phyloP scores from a whole-genome alignment of 2,797 vertebrate genomes.

The Danio choprae region DNA sequence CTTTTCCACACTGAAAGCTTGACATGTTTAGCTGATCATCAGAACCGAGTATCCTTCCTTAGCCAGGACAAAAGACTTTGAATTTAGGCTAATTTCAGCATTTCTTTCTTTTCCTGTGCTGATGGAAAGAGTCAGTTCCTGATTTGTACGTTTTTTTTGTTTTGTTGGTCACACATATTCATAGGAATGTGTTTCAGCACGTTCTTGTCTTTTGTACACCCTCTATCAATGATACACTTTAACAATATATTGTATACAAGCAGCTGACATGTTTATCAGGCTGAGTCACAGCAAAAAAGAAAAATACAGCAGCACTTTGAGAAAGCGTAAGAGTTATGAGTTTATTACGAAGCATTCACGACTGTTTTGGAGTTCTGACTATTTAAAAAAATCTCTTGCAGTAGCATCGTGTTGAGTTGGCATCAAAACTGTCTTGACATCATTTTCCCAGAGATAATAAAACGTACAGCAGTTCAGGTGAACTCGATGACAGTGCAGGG shows the following conservation, averaged over 20 bases:
- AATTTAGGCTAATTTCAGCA: constrained; percentile 37
- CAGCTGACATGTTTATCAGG: constrained; percentile 8
- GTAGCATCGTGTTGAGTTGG: background rate
- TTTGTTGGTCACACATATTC: background rate
- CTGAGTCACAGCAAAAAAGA: constrained; percentile 2
- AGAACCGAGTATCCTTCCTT: constrained; percentile 56
- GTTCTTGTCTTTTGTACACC: background rate
- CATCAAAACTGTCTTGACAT: constrained; percentile 29
- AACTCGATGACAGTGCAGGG: background rate
- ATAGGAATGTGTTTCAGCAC: background rate
- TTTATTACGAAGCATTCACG: background rate
- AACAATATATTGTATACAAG: constrained; percentile 7
- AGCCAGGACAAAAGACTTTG: constrained; percentile 40
- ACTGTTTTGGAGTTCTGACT: background rate
- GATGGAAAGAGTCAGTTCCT: constrained; percentile 48
- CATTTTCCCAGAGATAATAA: constrained; percentile 13
- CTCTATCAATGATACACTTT: constrained; percentile 1
- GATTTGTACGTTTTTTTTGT: constrained; percentile 12
- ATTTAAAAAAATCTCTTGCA: constrained; percentile 8
- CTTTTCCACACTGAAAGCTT: constrained; percentile 1
- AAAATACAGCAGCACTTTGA: constrained; percentile 9
- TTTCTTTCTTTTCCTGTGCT: constrained; percentile 54
- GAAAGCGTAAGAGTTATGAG: constrained; percentile 6
- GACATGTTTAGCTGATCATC: constrained; percentile 46
- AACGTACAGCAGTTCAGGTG: background rate